phyloP scores from a whole-genome alignment of 2,888 invertebrate species.

The Antitype chi region DNA sequence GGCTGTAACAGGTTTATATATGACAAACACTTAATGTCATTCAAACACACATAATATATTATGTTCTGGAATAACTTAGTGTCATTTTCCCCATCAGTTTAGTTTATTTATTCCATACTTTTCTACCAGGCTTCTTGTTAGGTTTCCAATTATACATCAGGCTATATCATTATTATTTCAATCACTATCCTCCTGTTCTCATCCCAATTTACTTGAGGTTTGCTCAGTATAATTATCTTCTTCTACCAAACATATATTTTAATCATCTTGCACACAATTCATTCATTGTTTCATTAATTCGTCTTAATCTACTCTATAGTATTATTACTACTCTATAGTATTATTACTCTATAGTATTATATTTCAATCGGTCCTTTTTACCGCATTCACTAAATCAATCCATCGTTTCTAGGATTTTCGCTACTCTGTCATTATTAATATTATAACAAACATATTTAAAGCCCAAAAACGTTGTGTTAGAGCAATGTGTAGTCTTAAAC shows the following conservation, averaged over 20 bases:
- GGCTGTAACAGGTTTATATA: neutral
- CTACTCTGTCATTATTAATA: neutral
- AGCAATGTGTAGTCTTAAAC: too few relatives aligned
- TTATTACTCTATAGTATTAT: too few relatives aligned
- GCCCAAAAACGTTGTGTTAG: too few relatives aligned
- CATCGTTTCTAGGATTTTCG: neutral
- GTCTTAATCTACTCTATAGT: too few relatives aligned
- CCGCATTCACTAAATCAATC: neutral
- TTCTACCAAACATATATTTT: neutral
- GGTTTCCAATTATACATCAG: too few relatives aligned
- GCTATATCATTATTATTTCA: too few relatives aligned
- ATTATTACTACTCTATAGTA: too few relatives aligned
- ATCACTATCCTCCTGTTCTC: too few relatives aligned
- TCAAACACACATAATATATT: neutral
- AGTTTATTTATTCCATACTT: too few relatives aligned
- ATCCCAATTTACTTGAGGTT: neutral
- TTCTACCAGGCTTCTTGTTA: too few relatives aligned
- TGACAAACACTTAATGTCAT: neutral
- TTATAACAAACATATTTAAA: too few relatives aligned
- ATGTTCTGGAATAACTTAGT: neutral
- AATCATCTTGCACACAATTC: neutral
- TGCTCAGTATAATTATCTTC: neutral
- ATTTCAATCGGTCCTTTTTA: too few relatives aligned
- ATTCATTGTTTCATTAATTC: neutral
- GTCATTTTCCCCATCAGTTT: neutral